Conservation (phyloP, 2,888 invertebrate genomes). For the Thymelicus lineola region DNA sequence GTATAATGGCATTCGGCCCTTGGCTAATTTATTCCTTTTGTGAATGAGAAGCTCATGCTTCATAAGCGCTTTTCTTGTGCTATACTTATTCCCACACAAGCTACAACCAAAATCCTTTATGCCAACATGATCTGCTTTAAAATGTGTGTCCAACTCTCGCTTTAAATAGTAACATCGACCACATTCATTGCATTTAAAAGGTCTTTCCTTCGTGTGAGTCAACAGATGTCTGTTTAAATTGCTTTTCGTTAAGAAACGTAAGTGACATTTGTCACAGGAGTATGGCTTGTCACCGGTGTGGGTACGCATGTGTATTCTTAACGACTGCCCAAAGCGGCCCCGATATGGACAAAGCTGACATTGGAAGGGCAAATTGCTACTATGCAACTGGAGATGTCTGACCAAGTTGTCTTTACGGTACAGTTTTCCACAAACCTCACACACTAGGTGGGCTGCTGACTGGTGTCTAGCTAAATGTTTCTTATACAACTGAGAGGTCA, state of each 20-base stretch:
- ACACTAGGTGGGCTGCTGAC: slow-evolving; percentile 57
- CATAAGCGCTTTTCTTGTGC: slow-evolving; percentile 64
- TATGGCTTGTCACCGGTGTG: slow-evolving; percentile 67
- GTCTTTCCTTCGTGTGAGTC: slow-evolving; percentile 62
- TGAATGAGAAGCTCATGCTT: slow-evolving; percentile 67
- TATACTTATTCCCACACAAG: slow-evolving; percentile 65
- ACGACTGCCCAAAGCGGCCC: slow-evolving; percentile 61
- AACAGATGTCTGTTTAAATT: slow-evolving; percentile 67
- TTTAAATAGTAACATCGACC: slow-evolving; percentile 61
- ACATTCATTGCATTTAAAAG: slow-evolving; percentile 64
- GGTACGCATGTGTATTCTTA: slow-evolving; percentile 63
- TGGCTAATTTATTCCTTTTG: slow-evolving; percentile 66
- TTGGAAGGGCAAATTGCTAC: slow-evolving; percentile 59
- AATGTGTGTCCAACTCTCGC: slow-evolving; percentile 61
- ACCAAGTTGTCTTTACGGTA: slow-evolving; percentile 65
- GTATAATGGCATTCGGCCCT: slow-evolving; percentile 68
- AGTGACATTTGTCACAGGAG: slow-evolving; percentile 62
- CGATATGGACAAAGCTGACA: slow-evolving; percentile 64
- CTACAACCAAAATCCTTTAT: slow-evolving; percentile 61
- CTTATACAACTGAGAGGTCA: slow-evolving; percentile 54
- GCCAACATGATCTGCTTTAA: slow-evolving; percentile 63
- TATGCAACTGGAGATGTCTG: slow-evolving; percentile 61
- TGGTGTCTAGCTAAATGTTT: slow-evolving; percentile 55
- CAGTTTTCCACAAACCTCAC: slow-evolving; percentile 66
- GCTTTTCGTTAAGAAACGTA: slow-evolving; percentile 62